A percentile compares a stretch with the other conserved stretches of the same genome.
phyloP scores from a whole-genome alignment of 1,140 invertebrate genomes.

The Araneus ventricosus region DNA sequence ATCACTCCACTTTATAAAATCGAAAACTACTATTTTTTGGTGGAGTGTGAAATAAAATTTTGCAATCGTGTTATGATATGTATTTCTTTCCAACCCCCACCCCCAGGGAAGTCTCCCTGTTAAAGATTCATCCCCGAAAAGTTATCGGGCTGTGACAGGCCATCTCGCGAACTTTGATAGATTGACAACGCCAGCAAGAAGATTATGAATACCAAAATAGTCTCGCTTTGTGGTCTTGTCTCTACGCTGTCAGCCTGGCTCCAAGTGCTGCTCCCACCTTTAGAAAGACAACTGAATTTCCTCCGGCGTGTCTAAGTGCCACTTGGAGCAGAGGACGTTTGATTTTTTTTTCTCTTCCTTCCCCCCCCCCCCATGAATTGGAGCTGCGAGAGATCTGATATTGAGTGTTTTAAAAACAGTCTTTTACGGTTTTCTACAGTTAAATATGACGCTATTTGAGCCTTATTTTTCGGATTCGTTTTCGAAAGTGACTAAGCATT shows the following conservation, averaged over 20 bases:
- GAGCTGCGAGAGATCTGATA: too few relatives aligned
- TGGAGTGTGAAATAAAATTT: background rate
- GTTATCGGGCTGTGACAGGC: slow-evolving; percentile 39
- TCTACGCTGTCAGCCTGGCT: slow-evolving; percentile 6
- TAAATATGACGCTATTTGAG: too few relatives aligned
- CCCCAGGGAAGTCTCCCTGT: too few relatives aligned
- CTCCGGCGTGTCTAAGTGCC: background rate
- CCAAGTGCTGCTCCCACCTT: background rate
- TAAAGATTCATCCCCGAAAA: background rate
- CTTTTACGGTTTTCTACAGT: too few relatives aligned
- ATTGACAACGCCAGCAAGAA: slow-evolving; percentile 57
- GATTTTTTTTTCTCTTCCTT: too few relatives aligned
- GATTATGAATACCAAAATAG: slow-evolving; percentile 70
- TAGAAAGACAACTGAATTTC: background rate
- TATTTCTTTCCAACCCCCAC: background rate
- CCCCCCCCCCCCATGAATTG: too few relatives aligned
- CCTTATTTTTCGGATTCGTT: too few relatives aligned
- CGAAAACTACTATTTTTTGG: background rate
- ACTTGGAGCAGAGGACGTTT: background rate
- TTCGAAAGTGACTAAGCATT: too few relatives aligned
- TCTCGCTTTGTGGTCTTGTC: slow-evolving; percentile 53
- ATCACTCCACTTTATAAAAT: too few relatives aligned
- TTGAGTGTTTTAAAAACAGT: too few relatives aligned
- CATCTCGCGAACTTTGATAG: slow-evolving; percentile 51
- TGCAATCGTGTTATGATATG: background rate